Base-by-base conservation (phyloP, 2,113 vertebrate species). In the Ceratotherium simum region DNA sequence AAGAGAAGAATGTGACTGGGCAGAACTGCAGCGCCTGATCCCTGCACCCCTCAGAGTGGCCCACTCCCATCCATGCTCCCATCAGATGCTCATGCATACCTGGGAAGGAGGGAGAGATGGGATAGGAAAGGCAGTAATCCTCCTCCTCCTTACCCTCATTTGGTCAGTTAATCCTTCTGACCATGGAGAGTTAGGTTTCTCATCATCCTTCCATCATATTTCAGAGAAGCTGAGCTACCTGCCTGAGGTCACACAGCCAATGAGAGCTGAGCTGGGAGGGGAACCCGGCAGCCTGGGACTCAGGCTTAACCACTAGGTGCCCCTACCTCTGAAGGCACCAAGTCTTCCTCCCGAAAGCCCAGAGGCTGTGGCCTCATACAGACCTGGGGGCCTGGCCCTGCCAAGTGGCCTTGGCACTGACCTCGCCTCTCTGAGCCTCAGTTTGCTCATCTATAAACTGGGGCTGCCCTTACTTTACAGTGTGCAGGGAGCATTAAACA, bases 151-250 rank as follows among this genome's bases (percentile, higher is more conserved):
- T 81, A 33, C 18, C 42, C 51, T 94, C 27, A 51, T n/a, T 39
- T 42, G 8, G 18, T 18, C 51, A 67, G 18, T 39, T 62, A 46
- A 14, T 51, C 33, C 58, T 58, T 21, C 7, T 7, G 80, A 86
- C 69, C 69, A 83, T 2, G 4, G 46, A 65, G n/a, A 81, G 10
- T 29, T 90, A 29, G 36, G 10, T 62, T 36, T 80, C 70, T 97
- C 62, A n/a, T 16, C 36, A 64, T 42, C 29, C 25, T 56, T 62
- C 36, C 16, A 33, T 67, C 5, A 1, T 46, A 36, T 90, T 81
- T 94, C 91, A 86, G 69, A 84, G 85, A 91, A 60, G n/a, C 70
- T 89, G 86, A 84, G 60, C 51, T 78, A 69, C 76, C 42, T 94
- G 25, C 3, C 23, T 5, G 20, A 62, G 29, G 79, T 86, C 88